These are phyloP conservation scores for Polydrusus pterygomalis DNA, from an alignment of 2,888 invertebrate species.

Conservation along the genomic window DNA sequence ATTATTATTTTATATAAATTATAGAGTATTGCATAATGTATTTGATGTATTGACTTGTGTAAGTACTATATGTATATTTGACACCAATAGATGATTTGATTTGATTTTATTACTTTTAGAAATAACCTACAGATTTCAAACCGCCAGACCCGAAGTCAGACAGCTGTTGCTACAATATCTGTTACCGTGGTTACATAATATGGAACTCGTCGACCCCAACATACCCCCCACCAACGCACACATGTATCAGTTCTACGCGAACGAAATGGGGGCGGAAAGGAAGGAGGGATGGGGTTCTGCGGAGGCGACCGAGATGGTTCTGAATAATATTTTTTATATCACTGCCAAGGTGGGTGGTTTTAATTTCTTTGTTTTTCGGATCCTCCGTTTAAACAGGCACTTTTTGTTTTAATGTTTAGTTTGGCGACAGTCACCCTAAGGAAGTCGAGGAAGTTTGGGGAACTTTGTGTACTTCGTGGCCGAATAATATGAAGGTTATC, in stretches of 20 bases:
- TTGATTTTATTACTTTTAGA: constrained; percentile 76
- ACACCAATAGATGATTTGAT: no score
- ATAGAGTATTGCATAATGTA: no score
- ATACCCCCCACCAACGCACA: constrained; percentile 92
- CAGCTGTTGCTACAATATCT: constrained; percentile 94
- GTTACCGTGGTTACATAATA: constrained; percentile 98
- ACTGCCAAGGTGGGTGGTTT: constrained; percentile 87
- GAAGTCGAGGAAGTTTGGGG: constrained; percentile 98
- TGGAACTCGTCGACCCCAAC: constrained; percentile 98
- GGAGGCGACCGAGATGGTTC: constrained; percentile 99
- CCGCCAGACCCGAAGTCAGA: constrained; percentile 93
- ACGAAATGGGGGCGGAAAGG: constrained; percentile 75
- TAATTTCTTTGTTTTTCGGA: constrained; percentile 17
- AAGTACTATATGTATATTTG: no score
- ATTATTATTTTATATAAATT: no score
- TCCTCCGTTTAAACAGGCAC: constrained; percentile 19
- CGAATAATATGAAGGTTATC: constrained; percentile 97
- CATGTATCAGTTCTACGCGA: constrained; percentile 82
- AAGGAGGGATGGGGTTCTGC: constrained; percentile 98
- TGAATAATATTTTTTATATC: constrained; percentile 98
- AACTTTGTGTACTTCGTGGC: constrained; percentile 95
- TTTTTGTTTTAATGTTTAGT: constrained; percentile 77
- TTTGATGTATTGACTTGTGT: no score
- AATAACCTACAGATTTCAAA: constrained; percentile 97
- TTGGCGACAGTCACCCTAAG: constrained; percentile 95